Percentiles rank a stretch among this genome's conserved stretches.
phyloP scores from a whole-genome alignment of 2,113 vertebrate species.

The Rhinoderma darwinii region DNA sequence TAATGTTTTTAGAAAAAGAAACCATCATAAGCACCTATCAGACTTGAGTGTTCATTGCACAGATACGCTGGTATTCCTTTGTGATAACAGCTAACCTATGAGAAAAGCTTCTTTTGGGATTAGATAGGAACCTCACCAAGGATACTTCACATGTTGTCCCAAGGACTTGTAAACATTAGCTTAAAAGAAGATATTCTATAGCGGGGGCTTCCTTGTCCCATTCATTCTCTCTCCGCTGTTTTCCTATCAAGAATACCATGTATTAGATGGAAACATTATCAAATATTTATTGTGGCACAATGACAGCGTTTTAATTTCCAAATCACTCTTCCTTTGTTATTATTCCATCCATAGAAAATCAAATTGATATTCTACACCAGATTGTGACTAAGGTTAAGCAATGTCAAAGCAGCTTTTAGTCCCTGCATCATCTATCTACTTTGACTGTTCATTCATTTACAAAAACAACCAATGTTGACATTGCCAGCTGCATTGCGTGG shows the following conservation, averaged over 20 bases:
- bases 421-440: background rate
- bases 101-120: background rate
- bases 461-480: background rate
- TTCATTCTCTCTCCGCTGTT: slow-evolving; percentile 38
- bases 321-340: slow-evolving; percentile 47
- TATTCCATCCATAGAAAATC: slow-evolving; percentile 27
- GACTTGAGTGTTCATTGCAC: background rate
- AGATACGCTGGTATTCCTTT: background rate
- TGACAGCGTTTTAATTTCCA: slow-evolving; percentile 26
- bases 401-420: slow-evolving; percentile 20
- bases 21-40: background rate
- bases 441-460: background rate
- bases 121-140: slow-evolving; percentile 3
- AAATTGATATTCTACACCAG: slow-evolving; percentile 33
- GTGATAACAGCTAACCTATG: background rate
- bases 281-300: slow-evolving; percentile 54
- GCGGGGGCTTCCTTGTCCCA: background rate
- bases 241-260: background rate
- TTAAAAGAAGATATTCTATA: background rate
- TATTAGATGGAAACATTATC: slow-evolving; percentile 42
- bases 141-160: slow-evolving; percentile 16
- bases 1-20: background rate
- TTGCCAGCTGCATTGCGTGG: background rate
- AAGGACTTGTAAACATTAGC: slow-evolving; percentile 21
- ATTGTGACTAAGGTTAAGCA: slow-evolving; percentile 36